Evolutionary conservation across 2,797 vertebrate genomes (phyloP), one percentile per base, ranked within the genome.

Genomic region (Schizothorax lantsangensis): DNA sequence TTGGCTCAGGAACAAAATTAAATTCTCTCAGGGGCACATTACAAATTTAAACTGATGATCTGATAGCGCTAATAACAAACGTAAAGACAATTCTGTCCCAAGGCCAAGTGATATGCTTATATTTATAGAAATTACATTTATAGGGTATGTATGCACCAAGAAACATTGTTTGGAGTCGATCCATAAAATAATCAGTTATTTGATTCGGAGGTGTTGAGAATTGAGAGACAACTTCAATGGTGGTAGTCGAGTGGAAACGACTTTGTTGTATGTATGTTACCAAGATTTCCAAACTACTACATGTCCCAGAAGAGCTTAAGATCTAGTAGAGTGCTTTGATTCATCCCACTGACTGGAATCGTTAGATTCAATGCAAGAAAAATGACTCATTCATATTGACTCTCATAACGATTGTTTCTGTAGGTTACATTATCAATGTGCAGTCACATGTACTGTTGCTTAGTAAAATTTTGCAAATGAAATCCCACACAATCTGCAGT

Each of bases 1-100:
- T 86, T 82, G 66, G 49, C 81, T 72, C 33, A 26, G 30, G 15
- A 57, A 72, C 36, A 71, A 72, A 82, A 19, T 38, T 6, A 5
- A 54, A 11, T 57, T 33, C 45, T 77, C 83, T 74, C 14, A 38
- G 59, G 73, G 62, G 30, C 57, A 84, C 43, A 80, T 64, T 47
- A 36, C 43, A 4, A 77, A 84, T 30, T 49, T 68, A 84, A 73
- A 83, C n/a, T 43, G 36, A 40, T 77, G 17, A 66, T 68, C 75
- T n/a, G 30, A 84, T 40, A 19, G 21, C 0, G 6, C 47, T 62
- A 64, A 84, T 30, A 74, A 84, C 21, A 75, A 72, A 72, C 5
- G 12, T 21, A 12, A 59, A 62, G 40, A 11, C 19, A 12, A 66
- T 77, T 77, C 14, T 77, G 81, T 14, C 23, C 0, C 23, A 26